Percentiles rank a stretch among this genome's conserved stretches.
Evolutionary conservation across 2,888 invertebrate species (phyloP).

Genomic region (Magallana nippona): DNA sequence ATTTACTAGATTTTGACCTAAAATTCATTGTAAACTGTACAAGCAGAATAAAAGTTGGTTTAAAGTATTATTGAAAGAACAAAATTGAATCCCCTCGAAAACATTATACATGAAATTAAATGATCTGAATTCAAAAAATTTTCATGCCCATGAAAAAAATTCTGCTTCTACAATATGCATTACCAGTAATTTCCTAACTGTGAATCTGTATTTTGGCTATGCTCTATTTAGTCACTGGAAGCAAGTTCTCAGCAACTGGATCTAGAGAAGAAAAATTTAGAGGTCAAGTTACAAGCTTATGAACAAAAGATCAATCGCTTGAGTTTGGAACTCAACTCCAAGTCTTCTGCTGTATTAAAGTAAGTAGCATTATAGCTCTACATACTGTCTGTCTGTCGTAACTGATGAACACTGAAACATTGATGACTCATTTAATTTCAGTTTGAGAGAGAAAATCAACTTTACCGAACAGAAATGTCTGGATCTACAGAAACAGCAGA

Average conservation of each 20-base stretch:
- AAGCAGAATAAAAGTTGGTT: too few relatives aligned
- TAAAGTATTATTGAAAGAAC: too few relatives aligned
- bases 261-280: constrained; percentile 48
- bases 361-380: background rate
- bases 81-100: too few relatives aligned
- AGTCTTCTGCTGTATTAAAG: background rate
- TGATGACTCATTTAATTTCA: background rate
- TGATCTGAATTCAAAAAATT: too few relatives aligned
- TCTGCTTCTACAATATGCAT: too few relatives aligned
- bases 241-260: constrained; percentile 35
- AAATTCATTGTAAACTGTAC: too few relatives aligned
- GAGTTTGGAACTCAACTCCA: background rate
- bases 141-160: too few relatives aligned
- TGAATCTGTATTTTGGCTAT: too few relatives aligned
- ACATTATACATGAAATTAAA: too few relatives aligned
- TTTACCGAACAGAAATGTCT: constrained; percentile 21
- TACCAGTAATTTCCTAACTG: too few relatives aligned
- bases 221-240: background rate
- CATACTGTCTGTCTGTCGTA: background rate
- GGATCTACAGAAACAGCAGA: constrained; percentile 50
- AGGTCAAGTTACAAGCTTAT: constrained; percentile 21
- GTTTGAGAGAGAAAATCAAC: constrained; percentile 7
- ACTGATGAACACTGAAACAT: background rate
- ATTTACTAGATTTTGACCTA: too few relatives aligned
- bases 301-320: background rate